Base-by-base conservation (phyloP, 2,888 invertebrate genomes). In the Drosophila siamana region DNA sequence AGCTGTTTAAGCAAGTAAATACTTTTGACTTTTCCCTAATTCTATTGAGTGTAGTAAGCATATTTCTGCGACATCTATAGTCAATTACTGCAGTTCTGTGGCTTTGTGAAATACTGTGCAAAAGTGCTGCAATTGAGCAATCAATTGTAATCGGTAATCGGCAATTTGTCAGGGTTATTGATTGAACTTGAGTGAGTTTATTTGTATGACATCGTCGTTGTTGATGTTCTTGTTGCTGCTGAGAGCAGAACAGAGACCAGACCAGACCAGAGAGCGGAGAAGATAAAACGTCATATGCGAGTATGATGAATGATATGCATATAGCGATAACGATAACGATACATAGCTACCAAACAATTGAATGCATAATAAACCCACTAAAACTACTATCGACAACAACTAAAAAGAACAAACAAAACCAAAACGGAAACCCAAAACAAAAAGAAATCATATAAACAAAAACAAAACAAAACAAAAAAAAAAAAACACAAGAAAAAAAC, bases 291-390 rank as follows among this genome's bases (percentile, higher is more conserved):
- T 51, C 11, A 38, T 33, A 15, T 26, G 41, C 9, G 56, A 48
- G 40, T 8, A 22, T 44, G 15, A 38, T 38, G 15, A 38, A 15
- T 38, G 36, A 28, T 44, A 50, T 57, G 44, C 50, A 57, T 38
- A 55, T 60, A 75, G 26, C 26, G 26, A 26, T 26, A 55, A 50
- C 69, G 73, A 60, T 69, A 73, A 65, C 40, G 59, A 62, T 65
- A 68, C 59, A 63, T 44, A 62, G 63, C 72, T 75, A 57, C 70
- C 50, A 57, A 66, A 63, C 56, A 74, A 77, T 74, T 75, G 65
- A 74, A 75, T 73, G 69, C 69, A 68, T 86, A 80, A 77, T 77
- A 80, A 69, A 74, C 65, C 69, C 86, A 78, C 69, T 61, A 71
- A 63, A 74, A 71, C 83, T 77, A 67, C 67, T 68, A 86, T 80